These are phyloP conservation scores for Hoplodrina ambigua DNA, from an alignment of 2,888 invertebrate genomes.

Conservation along the genomic window DNA sequence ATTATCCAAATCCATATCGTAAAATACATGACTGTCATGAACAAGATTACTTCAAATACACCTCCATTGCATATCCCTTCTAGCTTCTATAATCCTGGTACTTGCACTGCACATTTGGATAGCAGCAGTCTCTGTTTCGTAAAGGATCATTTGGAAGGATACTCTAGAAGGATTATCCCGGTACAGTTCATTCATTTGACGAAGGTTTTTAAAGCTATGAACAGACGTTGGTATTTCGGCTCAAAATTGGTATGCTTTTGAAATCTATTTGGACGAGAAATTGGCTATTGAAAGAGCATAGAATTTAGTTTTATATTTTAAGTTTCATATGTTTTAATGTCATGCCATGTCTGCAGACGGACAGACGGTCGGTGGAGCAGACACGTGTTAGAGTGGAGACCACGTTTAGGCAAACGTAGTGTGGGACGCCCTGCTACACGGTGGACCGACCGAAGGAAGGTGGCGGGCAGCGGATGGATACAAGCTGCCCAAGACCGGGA, in stretches of 20 bases:
- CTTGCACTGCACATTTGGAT: conserved; percentile 32
- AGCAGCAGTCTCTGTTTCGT: conserved; percentile 36
- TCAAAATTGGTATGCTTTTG: neutral
- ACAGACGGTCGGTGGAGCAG: too few relatives aligned
- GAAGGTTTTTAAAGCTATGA: conserved; percentile 25
- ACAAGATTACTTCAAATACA: neutral
- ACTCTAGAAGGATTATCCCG: conserved; percentile 41
- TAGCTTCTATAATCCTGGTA: conserved; percentile 23
- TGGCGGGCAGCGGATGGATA: too few relatives aligned
- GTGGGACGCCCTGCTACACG: too few relatives aligned
- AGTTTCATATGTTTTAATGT: too few relatives aligned
- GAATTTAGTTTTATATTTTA: neutral
- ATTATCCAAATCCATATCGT: neutral
- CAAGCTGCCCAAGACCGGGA: too few relatives aligned
- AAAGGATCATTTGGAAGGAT: conserved; percentile 49
- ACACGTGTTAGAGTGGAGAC: too few relatives aligned
- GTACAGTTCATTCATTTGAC: conserved; percentile 33
- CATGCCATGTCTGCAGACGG: too few relatives aligned
- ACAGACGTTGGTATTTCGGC: neutral
- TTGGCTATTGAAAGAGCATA: neutral
- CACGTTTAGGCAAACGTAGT: too few relatives aligned
- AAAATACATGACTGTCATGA: neutral
- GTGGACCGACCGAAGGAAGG: too few relatives aligned
- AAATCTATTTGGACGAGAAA: neutral
- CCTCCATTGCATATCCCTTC: conserved; percentile 1